These are phyloP conservation scores for Bufo gargarizans DNA, from an alignment of 2,113 vertebrate species.

Conservation along the genomic window DNA sequence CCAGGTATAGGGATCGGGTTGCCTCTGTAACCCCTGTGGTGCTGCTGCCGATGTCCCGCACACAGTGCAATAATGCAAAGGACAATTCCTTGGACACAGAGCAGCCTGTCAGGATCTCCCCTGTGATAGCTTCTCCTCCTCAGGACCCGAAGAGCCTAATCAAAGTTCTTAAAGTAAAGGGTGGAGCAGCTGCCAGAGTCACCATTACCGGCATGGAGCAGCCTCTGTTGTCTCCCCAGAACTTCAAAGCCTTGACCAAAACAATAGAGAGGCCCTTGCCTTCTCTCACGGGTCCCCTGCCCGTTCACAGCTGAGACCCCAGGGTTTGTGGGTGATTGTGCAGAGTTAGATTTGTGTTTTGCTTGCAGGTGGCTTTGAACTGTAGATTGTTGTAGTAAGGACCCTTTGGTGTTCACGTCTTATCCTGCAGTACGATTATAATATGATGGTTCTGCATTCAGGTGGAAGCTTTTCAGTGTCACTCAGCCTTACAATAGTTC, in stretches of 20 bases:
- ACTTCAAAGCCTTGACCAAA: constrained; percentile 31
- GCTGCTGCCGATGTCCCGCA: no score
- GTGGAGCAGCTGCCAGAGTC: constrained; percentile 19
- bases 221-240: background rate
- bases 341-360: constrained; percentile 9
- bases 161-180: background rate
- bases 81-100: no score
- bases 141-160: background rate
- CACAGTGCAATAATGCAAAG: no score
- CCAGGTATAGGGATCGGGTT: no score
- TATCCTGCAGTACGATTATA: constrained; percentile 17
- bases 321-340: background rate
- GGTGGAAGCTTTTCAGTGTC: constrained; percentile 7
- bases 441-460: constrained; percentile 13
- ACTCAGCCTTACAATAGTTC: background rate
- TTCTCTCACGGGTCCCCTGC: background rate
- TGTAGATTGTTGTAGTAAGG: constrained; percentile 2
- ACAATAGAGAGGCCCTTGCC: constrained; percentile 10
- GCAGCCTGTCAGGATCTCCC: background rate
- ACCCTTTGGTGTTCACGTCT: constrained; percentile 18
- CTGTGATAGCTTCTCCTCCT: background rate
- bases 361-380: constrained; percentile 26
- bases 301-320: background rate
- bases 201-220: background rate
- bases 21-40: no score